Evolutionary conservation across 2,888 invertebrate species (phyloP).

Genomic region (Drosophila bunnanda): DNA sequence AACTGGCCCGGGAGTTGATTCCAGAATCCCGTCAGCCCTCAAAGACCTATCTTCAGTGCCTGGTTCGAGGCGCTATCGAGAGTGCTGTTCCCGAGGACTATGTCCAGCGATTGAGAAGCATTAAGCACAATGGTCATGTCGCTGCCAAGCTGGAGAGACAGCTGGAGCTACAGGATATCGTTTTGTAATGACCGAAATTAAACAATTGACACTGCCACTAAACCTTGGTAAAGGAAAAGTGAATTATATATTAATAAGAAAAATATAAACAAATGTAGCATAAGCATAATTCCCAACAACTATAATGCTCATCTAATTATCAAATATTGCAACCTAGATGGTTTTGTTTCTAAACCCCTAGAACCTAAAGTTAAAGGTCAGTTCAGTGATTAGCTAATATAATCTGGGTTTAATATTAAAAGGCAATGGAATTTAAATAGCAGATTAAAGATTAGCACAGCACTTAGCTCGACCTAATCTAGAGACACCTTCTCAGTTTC

Average conservation of each 20-base stretch:
- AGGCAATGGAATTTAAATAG: background rate
- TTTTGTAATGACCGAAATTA: conserved; percentile 25
- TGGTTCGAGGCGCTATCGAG: conserved; percentile 83
- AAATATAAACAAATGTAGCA: too few relatives aligned
- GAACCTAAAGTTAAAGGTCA: too few relatives aligned
- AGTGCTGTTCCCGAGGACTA: conserved; percentile 89
- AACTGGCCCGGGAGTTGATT: conserved; percentile 84
- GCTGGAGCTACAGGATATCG: conserved; percentile 81
- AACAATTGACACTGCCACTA: background rate
- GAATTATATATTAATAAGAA: background rate
- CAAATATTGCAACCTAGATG: background rate
- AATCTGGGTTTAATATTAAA: background rate
- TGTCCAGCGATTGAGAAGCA: conserved; percentile 87
- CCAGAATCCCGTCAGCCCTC: conserved; percentile 89
- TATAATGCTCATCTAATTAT: background rate
- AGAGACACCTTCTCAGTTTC: conserved; percentile 7
- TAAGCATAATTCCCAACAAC: background rate
- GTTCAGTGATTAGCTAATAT: background rate
- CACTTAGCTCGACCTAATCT: background rate
- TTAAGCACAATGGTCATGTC: conserved; percentile 90
- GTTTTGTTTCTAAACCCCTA: background rate
- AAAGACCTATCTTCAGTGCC: conserved; percentile 87
- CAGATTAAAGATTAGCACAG: background rate
- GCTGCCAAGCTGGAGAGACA: conserved; percentile 84
- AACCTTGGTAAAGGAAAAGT: background rate